These are phyloP conservation scores for Sorex maritimensis DNA, from an alignment of 2,797 vertebrate species.

Conservation along the genomic window DNA sequence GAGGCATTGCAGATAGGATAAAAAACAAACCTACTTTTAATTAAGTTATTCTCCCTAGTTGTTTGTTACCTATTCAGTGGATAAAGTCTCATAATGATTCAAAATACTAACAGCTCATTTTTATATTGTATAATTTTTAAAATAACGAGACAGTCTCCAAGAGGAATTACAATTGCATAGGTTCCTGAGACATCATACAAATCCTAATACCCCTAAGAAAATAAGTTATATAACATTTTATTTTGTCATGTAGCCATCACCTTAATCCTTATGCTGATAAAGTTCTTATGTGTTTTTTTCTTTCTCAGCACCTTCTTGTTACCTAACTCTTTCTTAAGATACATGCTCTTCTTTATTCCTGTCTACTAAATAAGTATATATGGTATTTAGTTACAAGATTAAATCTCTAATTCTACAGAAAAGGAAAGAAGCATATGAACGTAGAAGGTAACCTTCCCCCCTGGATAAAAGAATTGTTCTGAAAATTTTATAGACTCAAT, in stretches of 20 bases:
- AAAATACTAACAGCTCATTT: background rate
- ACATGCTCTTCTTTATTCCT: background rate
- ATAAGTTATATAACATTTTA: background rate
- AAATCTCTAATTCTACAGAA: too few relatives aligned
- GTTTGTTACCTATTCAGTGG: background rate
- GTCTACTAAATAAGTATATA: background rate
- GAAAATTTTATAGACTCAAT: too few relatives aligned
- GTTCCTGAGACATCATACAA: background rate
- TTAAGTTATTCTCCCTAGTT: background rate
- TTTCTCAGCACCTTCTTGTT: background rate
- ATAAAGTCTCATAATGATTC: background rate
- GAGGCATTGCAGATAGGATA: background rate
- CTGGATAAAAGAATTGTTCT: too few relatives aligned
- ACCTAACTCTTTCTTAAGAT: background rate
- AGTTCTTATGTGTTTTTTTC: background rate
- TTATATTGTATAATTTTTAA: constrained; percentile 3
- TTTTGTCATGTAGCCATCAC: background rate
- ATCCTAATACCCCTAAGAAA: constrained; percentile 18
- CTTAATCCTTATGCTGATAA: background rate
- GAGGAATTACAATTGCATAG: background rate
- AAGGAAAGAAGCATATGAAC: too few relatives aligned
- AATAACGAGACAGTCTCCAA: background rate
- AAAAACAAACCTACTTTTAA: constrained; percentile 26
- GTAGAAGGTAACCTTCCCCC: too few relatives aligned
- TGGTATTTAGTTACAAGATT: too few relatives aligned